A percentile compares a stretch with the other conserved stretches of the same genome.
Conservation (phyloP, 2,797 vertebrate species). For the Thaleichthys pacificus region DNA sequence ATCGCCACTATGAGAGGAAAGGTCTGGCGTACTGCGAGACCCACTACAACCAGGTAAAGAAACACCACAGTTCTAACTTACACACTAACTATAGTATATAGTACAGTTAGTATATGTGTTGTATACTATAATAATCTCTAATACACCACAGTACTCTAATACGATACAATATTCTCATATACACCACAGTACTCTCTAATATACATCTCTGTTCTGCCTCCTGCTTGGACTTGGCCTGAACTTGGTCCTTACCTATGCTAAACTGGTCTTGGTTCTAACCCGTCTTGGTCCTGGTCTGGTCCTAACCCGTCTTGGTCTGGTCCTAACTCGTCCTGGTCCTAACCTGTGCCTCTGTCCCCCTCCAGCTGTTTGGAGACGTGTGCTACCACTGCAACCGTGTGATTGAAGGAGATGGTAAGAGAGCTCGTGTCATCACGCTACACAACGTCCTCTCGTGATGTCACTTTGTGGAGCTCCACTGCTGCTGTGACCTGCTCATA, state of each 20-base stretch:
- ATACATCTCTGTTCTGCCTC: too few species aligned
- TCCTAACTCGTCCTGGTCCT: not conserved
- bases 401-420: slow-evolving; percentile 97
- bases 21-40: slow-evolving; percentile 98
- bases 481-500: too few species aligned
- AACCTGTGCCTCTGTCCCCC: slow-evolving; percentile 22
- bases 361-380: slow-evolving; percentile 95
- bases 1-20: slow-evolving; percentile 98
- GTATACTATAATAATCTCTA: not conserved
- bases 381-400: slow-evolving; percentile 99
- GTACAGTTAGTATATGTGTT: not conserved
- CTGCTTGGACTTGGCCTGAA: too few species aligned
- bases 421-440: too few species aligned
- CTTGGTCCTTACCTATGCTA: too few species aligned
- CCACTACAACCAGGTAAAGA: slow-evolving; percentile 96
- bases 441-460: not conserved
- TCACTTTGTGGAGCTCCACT: too few species aligned
- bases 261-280: not conserved
- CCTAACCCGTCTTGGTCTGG: slow-evolving; percentile 4
- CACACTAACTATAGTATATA: not conserved
- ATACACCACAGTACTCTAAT: too few species aligned
- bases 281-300: slow-evolving; percentile 12
- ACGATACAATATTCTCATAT: not conserved
- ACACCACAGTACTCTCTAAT: not conserved
- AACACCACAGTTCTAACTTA: not conserved